Base-by-base conservation (phyloP, 2,888 invertebrate genomes). In the Drosophila lacicola region DNA sequence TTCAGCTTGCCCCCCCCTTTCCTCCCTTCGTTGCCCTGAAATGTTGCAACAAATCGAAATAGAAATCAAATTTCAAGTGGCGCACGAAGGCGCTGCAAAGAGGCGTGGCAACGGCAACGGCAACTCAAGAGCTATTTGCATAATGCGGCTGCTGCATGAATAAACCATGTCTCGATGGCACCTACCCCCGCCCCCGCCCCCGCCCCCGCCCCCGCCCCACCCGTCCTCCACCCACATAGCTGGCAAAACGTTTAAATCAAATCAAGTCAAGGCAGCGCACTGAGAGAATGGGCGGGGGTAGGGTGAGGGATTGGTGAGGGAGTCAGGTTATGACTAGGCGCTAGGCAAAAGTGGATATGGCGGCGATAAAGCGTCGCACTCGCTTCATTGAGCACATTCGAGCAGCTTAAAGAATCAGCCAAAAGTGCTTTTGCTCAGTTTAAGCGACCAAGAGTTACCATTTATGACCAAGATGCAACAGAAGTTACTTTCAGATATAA, bases 121-220 rank as follows among this genome's bases (percentile, higher is more conserved):
- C 13, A 78, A 55, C 69, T 74, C 61, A 70, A 77, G 69, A 69
- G 87, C 81, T 77, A 83, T 83, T 83, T 83, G 89, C 83, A 83
- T 83, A 83, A 83, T 83, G 83, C 83, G 89, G 72, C 83, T 83
- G 89, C 89, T 83, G 83, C 87, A 83, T 83, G 83, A 83, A 83
- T 83, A 83, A 83, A 88, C 89, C 83, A 83, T 86, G 78, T 88
- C 84, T 83, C 64, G 67, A 72, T 58, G 45, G 53, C 72, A 61
- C 62, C 53, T 34, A 49, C 14, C 8, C 29, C 8, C 17, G 17
- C 17, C 17, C 17, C 17, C 17, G 17, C 17, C 17, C 17, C 17
- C 17, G 17, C 17, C 17, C 17, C 1, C 17, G 17, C 17, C 17
- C 17, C 1, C 17, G 17, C 17, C 2, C 2, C 21, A 1, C 29